phyloP scores from a whole-genome alignment of 2,797 vertebrate genomes.

The Enteromius treurensis region DNA sequence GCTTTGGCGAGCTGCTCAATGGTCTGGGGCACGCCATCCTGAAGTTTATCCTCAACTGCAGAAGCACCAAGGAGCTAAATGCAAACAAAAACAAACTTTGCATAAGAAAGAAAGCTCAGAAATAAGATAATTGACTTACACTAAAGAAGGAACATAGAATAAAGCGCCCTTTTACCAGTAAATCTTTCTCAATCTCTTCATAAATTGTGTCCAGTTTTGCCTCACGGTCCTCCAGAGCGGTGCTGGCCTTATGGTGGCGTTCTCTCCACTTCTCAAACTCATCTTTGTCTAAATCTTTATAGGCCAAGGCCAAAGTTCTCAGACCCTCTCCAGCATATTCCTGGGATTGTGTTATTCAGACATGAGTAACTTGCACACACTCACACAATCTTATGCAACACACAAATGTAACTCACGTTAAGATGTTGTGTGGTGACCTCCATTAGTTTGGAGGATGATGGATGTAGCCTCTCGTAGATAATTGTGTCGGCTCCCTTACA shows the following conservation, averaged over 20 bases:
- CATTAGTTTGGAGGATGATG: constrained; percentile 78
- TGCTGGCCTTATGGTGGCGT: constrained; percentile 84
- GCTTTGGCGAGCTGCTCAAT: constrained; percentile 87
- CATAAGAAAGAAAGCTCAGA: neutral
- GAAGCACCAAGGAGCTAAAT: constrained; percentile 88
- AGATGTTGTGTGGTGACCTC: constrained; percentile 83
- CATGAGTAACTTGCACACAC: constrained; percentile 5
- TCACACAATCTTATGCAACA: neutral
- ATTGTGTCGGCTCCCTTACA: constrained; percentile 97
- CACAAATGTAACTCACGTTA: constrained; percentile 78
- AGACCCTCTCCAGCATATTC: constrained; percentile 93
- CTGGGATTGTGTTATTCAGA: constrained; percentile 66
- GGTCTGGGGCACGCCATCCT: constrained; percentile 91
- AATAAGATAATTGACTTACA: neutral
- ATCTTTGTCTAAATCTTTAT: constrained; percentile 81
- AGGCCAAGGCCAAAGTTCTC: constrained; percentile 88
- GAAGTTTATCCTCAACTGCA: constrained; percentile 95
- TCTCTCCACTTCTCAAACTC: constrained; percentile 80
- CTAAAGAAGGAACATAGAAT: neutral
- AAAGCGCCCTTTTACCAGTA: constrained; percentile 73
- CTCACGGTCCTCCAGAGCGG: constrained; percentile 80
- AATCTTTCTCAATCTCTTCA: constrained; percentile 89
- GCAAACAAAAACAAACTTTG: constrained; percentile 8
- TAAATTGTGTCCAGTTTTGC: constrained; percentile 82
- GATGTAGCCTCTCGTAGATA: constrained; percentile 84